phyloP scores from a whole-genome alignment of 2,888 invertebrate genomes.

The Clunio marinus region DNA sequence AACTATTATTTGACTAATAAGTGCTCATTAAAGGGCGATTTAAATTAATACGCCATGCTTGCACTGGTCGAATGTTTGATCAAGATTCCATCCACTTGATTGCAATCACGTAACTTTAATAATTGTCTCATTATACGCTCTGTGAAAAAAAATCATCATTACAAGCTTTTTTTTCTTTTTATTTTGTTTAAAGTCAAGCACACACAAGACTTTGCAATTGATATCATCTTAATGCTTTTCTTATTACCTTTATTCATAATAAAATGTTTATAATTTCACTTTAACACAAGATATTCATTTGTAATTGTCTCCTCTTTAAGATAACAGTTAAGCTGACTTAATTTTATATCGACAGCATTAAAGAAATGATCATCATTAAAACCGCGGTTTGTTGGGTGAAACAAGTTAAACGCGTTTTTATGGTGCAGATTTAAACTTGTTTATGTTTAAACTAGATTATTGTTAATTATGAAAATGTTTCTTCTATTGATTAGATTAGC shows the following conservation, averaged over 20 bases:
- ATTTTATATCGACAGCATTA: constrained; percentile 22
- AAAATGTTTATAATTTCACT: neutral
- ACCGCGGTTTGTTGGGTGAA: neutral
- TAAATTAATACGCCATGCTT: too few relatives aligned
- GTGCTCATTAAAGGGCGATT: too few relatives aligned
- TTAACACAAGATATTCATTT: neutral
- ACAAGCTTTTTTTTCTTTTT: neutral
- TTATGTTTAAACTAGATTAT: constrained; percentile 34
- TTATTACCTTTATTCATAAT: neutral
- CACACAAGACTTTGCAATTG: neutral
- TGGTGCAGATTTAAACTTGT: constrained; percentile 17
- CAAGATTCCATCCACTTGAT: neutral
- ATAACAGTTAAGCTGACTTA: constrained; percentile 37
- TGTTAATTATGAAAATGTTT: neutral
- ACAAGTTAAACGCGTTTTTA: constrained; percentile 34
- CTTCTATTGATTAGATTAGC: neutral
- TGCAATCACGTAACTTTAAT: constrained; percentile 32
- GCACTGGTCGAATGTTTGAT: too few relatives aligned
- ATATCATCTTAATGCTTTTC: neutral
- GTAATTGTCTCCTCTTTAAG: constrained; percentile 33
- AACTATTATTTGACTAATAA: too few relatives aligned
- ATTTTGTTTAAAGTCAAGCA: neutral
- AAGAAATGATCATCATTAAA: constrained; percentile 1
- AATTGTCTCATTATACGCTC: constrained; percentile 27
- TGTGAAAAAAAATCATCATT: neutral